phyloP scores from a whole-genome alignment of 2,113 vertebrate genomes.

The Jacana jacana region DNA sequence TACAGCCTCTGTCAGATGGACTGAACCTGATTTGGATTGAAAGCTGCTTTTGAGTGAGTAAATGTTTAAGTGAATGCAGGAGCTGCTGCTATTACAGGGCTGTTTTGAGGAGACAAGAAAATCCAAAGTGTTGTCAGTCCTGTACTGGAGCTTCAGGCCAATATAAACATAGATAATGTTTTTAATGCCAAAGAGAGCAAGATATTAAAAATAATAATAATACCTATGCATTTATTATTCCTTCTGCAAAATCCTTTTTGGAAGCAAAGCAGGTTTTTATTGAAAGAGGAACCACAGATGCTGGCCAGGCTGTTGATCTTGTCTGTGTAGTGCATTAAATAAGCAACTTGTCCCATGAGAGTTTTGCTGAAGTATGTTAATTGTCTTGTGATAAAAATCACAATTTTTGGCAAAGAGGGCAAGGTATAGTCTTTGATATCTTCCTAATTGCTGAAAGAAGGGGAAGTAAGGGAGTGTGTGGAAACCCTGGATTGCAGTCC shows the following conservation, averaged over 20 bases:
- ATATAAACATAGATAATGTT: not conserved
- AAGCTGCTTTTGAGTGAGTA: not conserved
- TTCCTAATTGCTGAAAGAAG: not conserved
- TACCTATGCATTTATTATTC: not conserved
- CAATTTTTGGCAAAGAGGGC: not conserved
- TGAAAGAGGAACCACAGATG: not conserved
- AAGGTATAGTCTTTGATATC: not conserved
- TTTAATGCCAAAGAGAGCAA: not conserved
- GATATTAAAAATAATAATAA: not conserved
- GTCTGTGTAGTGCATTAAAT: not conserved
- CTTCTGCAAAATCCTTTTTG: not conserved
- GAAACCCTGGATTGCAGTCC: not conserved
- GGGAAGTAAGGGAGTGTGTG: not conserved
- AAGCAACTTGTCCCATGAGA: not conserved
- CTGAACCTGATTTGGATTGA: not conserved
- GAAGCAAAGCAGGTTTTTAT: not conserved
- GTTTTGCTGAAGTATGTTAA: not conserved
- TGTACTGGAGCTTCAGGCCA: not conserved
- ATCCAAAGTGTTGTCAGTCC: not conserved
- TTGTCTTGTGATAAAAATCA: not conserved
- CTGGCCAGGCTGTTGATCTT: not conserved
- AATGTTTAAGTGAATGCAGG: not conserved
- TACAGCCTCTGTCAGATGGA: not conserved
- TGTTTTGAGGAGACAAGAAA: not conserved
- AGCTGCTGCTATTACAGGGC: not conserved